These are phyloP conservation scores for Rhopilema esculentum DNA, from an alignment of 30 jellyfish, hydroid and myxozoan genomes.

Conservation along the genomic window DNA sequence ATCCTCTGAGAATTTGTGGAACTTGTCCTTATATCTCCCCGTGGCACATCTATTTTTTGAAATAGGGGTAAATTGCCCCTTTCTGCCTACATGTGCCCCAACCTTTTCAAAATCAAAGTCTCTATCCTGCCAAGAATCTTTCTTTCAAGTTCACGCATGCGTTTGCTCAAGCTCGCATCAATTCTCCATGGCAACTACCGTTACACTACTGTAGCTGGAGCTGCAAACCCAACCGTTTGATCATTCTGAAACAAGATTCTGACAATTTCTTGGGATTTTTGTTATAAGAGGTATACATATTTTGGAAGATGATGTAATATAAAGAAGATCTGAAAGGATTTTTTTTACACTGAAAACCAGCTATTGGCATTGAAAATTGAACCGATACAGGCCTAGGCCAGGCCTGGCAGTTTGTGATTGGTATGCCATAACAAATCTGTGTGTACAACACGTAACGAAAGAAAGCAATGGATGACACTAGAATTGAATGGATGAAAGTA, in stretches of 20 bases:
- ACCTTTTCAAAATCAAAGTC: too few relatives aligned
- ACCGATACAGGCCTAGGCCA: neutral
- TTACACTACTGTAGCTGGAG: conserved; percentile 1
- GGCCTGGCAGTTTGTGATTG: neutral
- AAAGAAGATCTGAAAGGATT: neutral
- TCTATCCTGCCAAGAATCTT: too few relatives aligned
- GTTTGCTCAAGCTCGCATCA: conserved; percentile 35
- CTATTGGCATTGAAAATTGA: neutral
- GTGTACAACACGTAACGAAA: too few relatives aligned
- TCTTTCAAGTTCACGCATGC: conserved; percentile 1
- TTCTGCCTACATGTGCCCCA: too few relatives aligned
- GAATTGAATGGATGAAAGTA: conserved; percentile 84
- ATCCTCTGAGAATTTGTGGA: too few relatives aligned
- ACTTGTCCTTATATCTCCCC: too few relatives aligned
- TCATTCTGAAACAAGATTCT: neutral
- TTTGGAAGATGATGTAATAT: neutral
- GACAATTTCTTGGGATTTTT: neutral
- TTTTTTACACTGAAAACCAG: neutral
- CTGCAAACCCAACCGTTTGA: neutral
- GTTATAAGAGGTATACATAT: neutral
- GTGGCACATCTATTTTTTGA: too few relatives aligned
- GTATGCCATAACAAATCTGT: neutral
- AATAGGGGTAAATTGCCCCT: too few relatives aligned
- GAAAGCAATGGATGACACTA: conserved; percentile 79
- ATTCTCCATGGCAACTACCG: conserved; percentile 46